phyloP scores from a whole-genome alignment of 2,888 invertebrate species.

The Phania funesta region DNA sequence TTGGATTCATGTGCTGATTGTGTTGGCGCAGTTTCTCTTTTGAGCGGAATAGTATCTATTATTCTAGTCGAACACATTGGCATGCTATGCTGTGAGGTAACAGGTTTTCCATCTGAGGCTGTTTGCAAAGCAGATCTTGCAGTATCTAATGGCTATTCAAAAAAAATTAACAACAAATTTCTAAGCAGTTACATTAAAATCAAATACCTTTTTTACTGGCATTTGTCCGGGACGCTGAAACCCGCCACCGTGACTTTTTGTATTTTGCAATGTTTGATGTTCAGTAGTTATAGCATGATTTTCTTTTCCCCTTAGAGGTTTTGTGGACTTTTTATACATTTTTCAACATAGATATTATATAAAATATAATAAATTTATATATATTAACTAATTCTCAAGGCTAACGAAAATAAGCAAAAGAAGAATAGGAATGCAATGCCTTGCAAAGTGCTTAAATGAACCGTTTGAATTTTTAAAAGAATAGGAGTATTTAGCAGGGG shows the following conservation, averaged over 20 bases:
- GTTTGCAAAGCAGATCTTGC: slow-evolving; percentile 12
- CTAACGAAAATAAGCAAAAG: background rate
- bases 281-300: slow-evolving; percentile 15
- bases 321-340: slow-evolving; percentile 52
- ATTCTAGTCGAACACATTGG: slow-evolving; percentile 42
- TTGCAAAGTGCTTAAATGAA: slow-evolving; percentile 25
- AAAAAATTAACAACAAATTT: background rate
- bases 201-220: slow-evolving; percentile 42
- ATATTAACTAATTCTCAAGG: background rate
- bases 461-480: slow-evolving; percentile 62
- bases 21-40: slow-evolving; percentile 17
- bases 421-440: slow-evolving; percentile 6
- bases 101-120: slow-evolving; percentile 6
- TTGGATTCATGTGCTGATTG: background rate
- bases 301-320: slow-evolving; percentile 36
- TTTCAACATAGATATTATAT: background rate
- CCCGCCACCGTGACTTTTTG: slow-evolving; percentile 32
- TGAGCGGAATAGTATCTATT: background rate
- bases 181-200: background rate
- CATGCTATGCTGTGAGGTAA: background rate
- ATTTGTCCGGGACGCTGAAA: slow-evolving; percentile 29
- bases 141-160: slow-evolving; percentile 28
- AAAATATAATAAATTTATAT: background rate
- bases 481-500: background rate
- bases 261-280: slow-evolving; percentile 29